These are phyloP conservation scores for Zapornia atra DNA, from an alignment of 2,113 vertebrate species.

Conservation along the genomic window DNA sequence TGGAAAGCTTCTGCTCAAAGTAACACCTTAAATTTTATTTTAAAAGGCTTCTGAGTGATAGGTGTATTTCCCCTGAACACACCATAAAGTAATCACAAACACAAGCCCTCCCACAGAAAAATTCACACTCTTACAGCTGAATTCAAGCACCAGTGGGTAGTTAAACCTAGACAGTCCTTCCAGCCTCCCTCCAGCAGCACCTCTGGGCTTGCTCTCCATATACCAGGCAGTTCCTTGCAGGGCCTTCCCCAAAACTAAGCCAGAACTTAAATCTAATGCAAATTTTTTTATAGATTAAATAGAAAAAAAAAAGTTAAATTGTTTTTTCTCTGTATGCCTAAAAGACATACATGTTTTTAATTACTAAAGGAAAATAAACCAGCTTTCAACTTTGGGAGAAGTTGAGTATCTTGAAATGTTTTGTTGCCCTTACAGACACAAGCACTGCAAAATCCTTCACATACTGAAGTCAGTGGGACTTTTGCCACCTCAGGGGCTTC, in stretches of 20 bases:
- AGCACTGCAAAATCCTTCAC: background rate
- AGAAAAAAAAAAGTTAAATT: background rate
- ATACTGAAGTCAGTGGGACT: background rate
- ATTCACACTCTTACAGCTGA: background rate
- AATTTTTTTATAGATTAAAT: background rate
- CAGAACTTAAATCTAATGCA: slow-evolving; percentile 3
- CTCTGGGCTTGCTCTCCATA: background rate
- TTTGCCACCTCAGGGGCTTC: slow-evolving; percentile 5
- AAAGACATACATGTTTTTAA: background rate
- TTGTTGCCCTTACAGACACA: background rate
- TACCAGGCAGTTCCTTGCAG: background rate
- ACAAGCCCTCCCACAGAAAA: background rate
- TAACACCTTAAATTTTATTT: slow-evolving; percentile 12
- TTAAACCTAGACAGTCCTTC: background rate
- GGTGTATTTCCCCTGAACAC: background rate
- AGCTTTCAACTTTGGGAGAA: background rate
- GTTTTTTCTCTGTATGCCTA: background rate
- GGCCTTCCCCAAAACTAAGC: background rate
- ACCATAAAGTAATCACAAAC: background rate
- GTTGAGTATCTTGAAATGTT: background rate
- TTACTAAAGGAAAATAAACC: background rate
- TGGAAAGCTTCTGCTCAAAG: slow-evolving; percentile 27
- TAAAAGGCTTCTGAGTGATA: background rate
- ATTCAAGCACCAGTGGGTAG: background rate
- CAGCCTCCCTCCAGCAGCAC: background rate